These are phyloP conservation scores for Hedya salicella DNA, from an alignment of 2,888 invertebrate genomes.

Conservation along the genomic window DNA sequence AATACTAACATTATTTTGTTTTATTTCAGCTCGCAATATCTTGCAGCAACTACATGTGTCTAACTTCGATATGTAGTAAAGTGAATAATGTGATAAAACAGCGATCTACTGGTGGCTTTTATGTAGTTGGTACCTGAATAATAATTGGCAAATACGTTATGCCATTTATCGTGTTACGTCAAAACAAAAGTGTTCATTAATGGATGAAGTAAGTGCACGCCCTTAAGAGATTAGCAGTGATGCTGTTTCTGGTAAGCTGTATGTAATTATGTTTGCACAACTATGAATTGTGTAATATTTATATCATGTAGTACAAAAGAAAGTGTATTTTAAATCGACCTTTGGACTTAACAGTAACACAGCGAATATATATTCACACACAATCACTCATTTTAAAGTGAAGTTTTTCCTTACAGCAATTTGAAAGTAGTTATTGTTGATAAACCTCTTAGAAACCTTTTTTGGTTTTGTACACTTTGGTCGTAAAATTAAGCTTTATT, in stretches of 20 bases:
- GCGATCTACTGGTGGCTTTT: background rate
- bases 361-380: no score
- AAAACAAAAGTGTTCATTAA: background rate
- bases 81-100: background rate
- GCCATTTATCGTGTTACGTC: background rate
- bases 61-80: constrained; percentile 87
- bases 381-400: no score
- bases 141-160: background rate
- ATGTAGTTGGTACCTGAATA: constrained; percentile 4
- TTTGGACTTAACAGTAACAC: no score
- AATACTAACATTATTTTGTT: constrained; percentile 24
- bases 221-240: background rate
- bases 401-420: no score
- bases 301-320: no score
- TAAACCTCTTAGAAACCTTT: no score
- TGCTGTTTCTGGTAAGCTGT: constrained; percentile 18
- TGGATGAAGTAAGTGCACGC: constrained; percentile 4
- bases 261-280: background rate
- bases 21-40: constrained; percentile 90
- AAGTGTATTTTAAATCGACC: no score
- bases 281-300: no score
- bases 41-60: constrained; percentile 92
- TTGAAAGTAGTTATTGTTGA: no score
- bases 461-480: no score
- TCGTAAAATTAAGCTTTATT: no score